Base-by-base conservation (phyloP, 2,888 invertebrate genomes). In the Pandemis cinnamomeana region DNA sequence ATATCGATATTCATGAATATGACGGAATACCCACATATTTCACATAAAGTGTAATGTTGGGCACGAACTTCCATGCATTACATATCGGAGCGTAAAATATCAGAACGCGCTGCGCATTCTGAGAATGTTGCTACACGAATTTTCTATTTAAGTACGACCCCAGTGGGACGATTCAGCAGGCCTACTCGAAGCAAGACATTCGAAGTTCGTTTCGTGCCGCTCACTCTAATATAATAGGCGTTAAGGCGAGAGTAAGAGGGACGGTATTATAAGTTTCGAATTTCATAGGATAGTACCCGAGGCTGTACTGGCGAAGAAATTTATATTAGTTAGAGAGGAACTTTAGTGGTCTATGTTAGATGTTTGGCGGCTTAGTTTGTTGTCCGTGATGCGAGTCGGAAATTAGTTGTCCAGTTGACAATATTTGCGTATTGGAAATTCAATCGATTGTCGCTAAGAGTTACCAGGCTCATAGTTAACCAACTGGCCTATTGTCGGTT, bases 81-180 rank as follows among this genome's bases (percentile, higher is more conserved):
- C 84, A 86, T 87, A 87, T 87, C 84, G 87, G 85, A 84, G 80
- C 82, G 84, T 89, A 86, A 87, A 86, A 87, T 87, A 88, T 87
- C 83, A 84, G 67, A 58, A 71, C 82, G 81, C 80, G 78, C 77
- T 82, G 85, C 83, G 86, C 85, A 85, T 86, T 81, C 84, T 80
- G 80, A 81, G 78, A 78, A 51, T 27, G 27, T 20, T 27, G 66
- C 44, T 68, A 60, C 60, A 48, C 63, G 75, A 71, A 71, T 83
- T 80, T 81, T 82, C 80, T 85, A 86, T 86, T 84, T 85, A 66
- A 66, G 62, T 36, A 88, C 80, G 80, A 78, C 77, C 76, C 87
- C 82, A 51, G 71, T 71, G 87, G 83, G 86, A 82, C 78, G 77
- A 80, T 79, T 83, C 79, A 79, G 80, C 82, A 4, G 27, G 27